phyloP scores from a whole-genome alignment of 64 coral and sea anemone species.

The Montipora capricornis region DNA sequence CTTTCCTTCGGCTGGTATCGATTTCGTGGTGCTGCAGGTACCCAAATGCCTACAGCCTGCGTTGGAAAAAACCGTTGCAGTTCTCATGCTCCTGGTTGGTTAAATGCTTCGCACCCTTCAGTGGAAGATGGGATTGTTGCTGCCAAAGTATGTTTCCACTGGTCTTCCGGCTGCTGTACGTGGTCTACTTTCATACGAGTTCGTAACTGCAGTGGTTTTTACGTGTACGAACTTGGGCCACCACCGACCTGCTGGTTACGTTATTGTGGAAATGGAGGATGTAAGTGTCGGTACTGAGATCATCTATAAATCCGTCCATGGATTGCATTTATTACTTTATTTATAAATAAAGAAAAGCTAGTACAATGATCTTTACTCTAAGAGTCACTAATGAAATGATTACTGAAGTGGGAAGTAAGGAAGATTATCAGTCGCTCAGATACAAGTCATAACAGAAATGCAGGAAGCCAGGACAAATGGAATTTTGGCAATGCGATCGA shows the following conservation, averaged over 20 bases:
- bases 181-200: conserved; percentile 3
- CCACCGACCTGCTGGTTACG: not conserved
- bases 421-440: too few species aligned
- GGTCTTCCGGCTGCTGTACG: not conserved
- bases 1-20: conserved; percentile 31
- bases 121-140: not conserved
- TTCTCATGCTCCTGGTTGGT: conserved; percentile 18
- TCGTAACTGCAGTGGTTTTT: conserved; percentile 34
- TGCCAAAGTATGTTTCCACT: conserved; percentile 25
- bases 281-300: not conserved
- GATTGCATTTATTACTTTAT: too few species aligned
- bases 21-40: conserved; percentile 39
- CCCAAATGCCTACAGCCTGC: conserved; percentile 42
- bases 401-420: too few species aligned
- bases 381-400: too few species aligned
- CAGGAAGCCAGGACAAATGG: too few species aligned
- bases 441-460: too few species aligned
- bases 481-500: too few species aligned
- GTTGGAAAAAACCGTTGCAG: conserved; percentile 26
- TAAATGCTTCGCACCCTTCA: conserved; percentile 17
- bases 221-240: conserved; percentile 36
- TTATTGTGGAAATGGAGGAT: conserved; percentile 37
- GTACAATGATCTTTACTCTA: too few species aligned
- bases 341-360: too few species aligned
- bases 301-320: too few species aligned